These are phyloP conservation scores for Tor tambroides DNA, from an alignment of 2,113 vertebrate species.

Conservation along the genomic window DNA sequence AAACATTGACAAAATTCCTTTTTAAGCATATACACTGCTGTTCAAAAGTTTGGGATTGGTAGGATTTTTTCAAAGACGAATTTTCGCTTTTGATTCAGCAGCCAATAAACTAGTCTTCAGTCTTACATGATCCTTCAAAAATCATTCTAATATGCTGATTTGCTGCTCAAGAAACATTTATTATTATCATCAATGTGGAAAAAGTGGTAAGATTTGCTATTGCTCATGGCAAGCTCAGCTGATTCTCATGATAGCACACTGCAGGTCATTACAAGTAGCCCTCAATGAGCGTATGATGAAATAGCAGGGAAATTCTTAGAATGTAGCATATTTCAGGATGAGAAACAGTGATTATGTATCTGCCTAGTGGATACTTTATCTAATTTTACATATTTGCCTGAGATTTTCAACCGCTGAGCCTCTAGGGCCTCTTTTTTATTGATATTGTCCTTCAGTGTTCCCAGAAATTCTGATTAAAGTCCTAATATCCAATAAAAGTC, in stretches of 20 bases:
- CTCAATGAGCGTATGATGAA: constrained; percentile 51
- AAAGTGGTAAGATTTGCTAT: constrained; percentile 27
- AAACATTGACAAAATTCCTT: too few species aligned
- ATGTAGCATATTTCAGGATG: constrained; percentile 48
- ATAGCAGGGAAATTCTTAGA: constrained; percentile 40
- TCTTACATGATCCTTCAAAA: neutral
- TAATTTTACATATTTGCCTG: constrained; percentile 50
- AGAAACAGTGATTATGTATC: constrained; percentile 44
- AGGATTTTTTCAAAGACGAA: too few species aligned
- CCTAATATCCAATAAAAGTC: constrained; percentile 48
- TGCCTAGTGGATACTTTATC: constrained; percentile 44
- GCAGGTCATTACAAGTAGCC: constrained; percentile 48
- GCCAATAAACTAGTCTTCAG: neutral
- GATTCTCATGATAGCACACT: neutral
- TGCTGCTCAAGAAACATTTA: too few species aligned
- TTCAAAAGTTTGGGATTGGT: neutral
- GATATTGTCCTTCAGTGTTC: constrained; percentile 51
- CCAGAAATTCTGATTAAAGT: constrained; percentile 53
- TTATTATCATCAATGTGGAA: neutral
- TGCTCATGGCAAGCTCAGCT: constrained; percentile 39
- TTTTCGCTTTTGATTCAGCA: too few species aligned
- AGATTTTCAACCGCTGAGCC: constrained; percentile 30
- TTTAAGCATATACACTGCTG: neutral
- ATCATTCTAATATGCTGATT: neutral
- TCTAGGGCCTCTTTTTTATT: constrained; percentile 39